These are phyloP conservation scores for Clarias batrachus DNA, from an alignment of 2,113 vertebrate genomes.

Conservation along the genomic window DNA sequence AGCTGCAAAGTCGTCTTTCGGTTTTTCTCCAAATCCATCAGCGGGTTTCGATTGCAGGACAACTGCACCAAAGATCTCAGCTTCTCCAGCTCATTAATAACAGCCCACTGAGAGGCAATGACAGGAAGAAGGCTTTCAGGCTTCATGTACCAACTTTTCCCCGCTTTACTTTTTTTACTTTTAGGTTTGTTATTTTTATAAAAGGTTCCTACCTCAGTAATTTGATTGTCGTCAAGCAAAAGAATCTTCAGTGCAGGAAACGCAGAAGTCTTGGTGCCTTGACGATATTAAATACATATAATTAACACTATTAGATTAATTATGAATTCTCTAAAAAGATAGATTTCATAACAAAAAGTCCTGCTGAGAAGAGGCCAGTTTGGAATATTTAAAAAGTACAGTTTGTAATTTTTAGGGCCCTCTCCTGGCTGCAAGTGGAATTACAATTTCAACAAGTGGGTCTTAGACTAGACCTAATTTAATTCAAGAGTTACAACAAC, in stretches of 20 bases:
- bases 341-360: background rate
- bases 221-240: conserved; percentile 77
- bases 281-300: background rate
- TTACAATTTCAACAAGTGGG: background rate
- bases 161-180: background rate
- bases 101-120: conserved; percentile 77
- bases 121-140: background rate
- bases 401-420: background rate
- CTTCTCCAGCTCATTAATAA: conserved; percentile 88
- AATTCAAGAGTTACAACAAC: background rate
- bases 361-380: background rate
- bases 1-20: conserved; percentile 75
- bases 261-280: conserved; percentile 78
- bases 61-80: conserved; percentile 73
- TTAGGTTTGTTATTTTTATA: background rate
- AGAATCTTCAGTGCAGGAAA: conserved; percentile 80
- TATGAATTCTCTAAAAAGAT: background rate
- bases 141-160: background rate
- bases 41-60: conserved; percentile 76
- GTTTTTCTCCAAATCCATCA: conserved; percentile 73
- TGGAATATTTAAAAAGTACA: background rate
- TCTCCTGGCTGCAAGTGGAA: background rate
- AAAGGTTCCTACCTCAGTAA: conserved; percentile 76
- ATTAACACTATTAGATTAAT: background rate
- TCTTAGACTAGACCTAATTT: background rate